These are phyloP conservation scores for Amniataba percoides DNA, from an alignment of 2,797 vertebrate species.

Conservation along the genomic window DNA sequence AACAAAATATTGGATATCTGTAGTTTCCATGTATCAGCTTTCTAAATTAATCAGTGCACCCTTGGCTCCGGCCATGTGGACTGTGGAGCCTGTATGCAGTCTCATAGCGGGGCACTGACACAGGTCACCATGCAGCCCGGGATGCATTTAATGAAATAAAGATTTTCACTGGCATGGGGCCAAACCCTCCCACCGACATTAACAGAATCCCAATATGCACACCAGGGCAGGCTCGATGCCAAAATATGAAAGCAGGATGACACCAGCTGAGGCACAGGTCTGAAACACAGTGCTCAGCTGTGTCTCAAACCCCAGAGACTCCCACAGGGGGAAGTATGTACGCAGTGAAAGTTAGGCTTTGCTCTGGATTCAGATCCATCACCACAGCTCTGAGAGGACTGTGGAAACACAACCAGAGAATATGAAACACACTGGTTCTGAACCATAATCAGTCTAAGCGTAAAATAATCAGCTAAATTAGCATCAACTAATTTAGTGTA, in stretches of 20 bases:
- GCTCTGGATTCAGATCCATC: too few species aligned
- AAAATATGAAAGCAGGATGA: neutral
- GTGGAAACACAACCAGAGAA: too few species aligned
- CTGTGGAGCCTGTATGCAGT: constrained; percentile 18
- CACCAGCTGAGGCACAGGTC: neutral
- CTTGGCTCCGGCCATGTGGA: neutral
- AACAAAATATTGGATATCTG: too few species aligned
- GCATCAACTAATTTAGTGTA: neutral
- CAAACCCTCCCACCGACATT: constrained; percentile 21
- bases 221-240: neutral
- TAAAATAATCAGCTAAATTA: neutral
- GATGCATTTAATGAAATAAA: constrained; percentile 66
- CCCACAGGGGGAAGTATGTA: neutral
- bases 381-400: too few species aligned
- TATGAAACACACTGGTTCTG: too few species aligned
- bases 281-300: neutral
- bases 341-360: neutral
- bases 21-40: neutral
- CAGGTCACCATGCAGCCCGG: constrained; percentile 15
- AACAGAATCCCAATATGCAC: constrained; percentile 24
- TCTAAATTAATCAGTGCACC: neutral
- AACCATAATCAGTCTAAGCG: too few species aligned
- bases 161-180: constrained; percentile 36
- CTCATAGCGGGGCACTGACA: constrained; percentile 10
- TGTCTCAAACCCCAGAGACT: neutral